Percentiles rank a stretch among this genome's conserved stretches.
Conservation (phyloP, 2,797 vertebrate species). For the Lepilemur ruficaudatus region DNA sequence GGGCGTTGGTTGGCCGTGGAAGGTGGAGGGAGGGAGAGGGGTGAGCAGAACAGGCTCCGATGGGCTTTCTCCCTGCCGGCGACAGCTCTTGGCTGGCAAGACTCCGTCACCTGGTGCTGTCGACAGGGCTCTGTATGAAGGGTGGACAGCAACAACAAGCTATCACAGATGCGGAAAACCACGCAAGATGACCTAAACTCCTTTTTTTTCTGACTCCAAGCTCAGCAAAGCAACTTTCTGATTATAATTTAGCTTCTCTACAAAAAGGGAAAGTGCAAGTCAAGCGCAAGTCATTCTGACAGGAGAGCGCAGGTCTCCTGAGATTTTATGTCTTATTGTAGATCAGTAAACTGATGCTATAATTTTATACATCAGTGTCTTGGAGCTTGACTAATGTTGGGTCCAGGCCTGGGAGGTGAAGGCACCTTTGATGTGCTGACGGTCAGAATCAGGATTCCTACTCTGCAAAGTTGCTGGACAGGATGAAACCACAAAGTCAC, state of each 20-base stretch:
- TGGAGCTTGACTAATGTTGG: not conserved
- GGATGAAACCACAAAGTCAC: not conserved
- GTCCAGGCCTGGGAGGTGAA: not conserved
- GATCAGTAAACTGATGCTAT: not conserved
- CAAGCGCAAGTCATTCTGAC: not conserved
- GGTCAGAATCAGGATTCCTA: not conserved
- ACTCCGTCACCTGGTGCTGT: not conserved
- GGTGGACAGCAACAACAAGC: not conserved
- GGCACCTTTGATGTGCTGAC: not conserved
- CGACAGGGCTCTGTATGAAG: not conserved
- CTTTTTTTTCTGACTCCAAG: not conserved
- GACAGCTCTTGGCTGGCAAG: not conserved
- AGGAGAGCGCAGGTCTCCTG: not conserved
- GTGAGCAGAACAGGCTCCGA: not conserved
- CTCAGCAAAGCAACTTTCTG: not conserved
- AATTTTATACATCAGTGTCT: not conserved
- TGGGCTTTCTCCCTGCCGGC: not conserved
- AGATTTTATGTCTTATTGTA: not conserved
- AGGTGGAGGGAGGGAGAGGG: not conserved
- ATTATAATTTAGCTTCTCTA: conserved; percentile 38
- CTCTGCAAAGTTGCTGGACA: not conserved
- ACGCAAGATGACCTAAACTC: not conserved
- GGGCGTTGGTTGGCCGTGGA: not conserved
- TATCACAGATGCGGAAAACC: not conserved
- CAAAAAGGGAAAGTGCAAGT: not conserved